Evolutionary conservation across 2,888 invertebrate species (phyloP), one percentile per base, ranked within the genome.

Genomic region (Parnassius mnemosyne): DNA sequence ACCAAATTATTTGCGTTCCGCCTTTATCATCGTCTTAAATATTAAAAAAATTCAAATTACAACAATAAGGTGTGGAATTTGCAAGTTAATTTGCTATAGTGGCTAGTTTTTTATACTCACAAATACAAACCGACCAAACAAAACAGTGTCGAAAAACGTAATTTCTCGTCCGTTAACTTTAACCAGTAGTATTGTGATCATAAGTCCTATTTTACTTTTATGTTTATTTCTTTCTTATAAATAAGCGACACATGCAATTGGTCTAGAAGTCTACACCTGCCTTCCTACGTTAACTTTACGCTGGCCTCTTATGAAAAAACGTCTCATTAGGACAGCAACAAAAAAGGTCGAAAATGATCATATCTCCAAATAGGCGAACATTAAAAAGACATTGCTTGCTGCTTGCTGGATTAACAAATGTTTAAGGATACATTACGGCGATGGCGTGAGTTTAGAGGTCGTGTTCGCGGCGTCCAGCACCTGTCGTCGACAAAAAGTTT

Each of bases 361-460:
- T 64, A 69, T 67, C 56, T 70, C 70, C 64, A 68, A 80, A 81
- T 81, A 77, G 79, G 74, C 65, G 67, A 63, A 76, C 83, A 89
- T 89, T 87, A 88, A 88, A 87, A 86, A 84, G 71, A 74, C 83
- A 87, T 85, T 70, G 73, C 46, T 16, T 47, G 59, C 58, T 70
- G 73, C 46, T 16, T 47, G 59, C 58, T 58, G 58, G 55, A 87
- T 86, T 85, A 87, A 85, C 84, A 79, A 85, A 85, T 83, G 81
- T 79, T 86, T 80, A 81, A 78, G 73, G 74, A 68, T 77, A 85
- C 79, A 84, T 87, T 85, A 53, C 55, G 55, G 49, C 25, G 13
- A 55, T 50, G 16, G 25, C n/a, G 10, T 42, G 56, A 34, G 50
- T 49, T 5, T 13, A 49, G 20, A 53, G 49, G 49, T 52, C 3